A percentile compares a stretch with the other conserved stretches of the same genome.
These are phyloP conservation scores for Procavia capensis DNA, from an alignment of 2,113 vertebrate species.

Conservation along the genomic window DNA sequence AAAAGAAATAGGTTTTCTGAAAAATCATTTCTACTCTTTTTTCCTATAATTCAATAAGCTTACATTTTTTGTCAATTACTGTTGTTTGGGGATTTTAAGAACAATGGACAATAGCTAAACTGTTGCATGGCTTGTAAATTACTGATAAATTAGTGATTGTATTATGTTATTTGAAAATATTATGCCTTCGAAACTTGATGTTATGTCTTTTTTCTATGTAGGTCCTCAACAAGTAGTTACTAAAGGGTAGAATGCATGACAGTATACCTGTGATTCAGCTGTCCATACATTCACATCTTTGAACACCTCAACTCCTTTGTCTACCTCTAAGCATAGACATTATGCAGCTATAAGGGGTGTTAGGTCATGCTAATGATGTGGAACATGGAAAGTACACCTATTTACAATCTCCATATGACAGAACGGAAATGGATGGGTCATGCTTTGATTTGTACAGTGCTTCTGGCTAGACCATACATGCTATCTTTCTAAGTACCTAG, in stretches of 20 bases:
- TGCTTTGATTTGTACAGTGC: conserved; percentile 30
- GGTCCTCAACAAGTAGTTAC: neutral
- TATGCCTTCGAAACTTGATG: neutral
- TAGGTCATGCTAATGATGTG: neutral
- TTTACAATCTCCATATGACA: conserved; percentile 37
- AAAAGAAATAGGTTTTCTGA: neutral
- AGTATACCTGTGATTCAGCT: neutral
- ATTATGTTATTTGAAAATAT: neutral
- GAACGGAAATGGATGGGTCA: conserved; percentile 7
- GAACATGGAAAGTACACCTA: neutral
- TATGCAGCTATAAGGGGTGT: neutral
- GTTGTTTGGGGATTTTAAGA: neutral
- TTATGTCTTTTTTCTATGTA: neutral
- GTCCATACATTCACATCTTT: neutral
- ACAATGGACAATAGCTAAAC: neutral
- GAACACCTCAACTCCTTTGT: neutral
- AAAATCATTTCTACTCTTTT: conserved; percentile 5
- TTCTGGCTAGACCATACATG: neutral
- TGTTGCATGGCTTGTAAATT: neutral
- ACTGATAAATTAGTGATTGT: neutral
- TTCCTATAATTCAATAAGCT: neutral
- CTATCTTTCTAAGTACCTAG: conserved; percentile 24
- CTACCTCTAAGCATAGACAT: neutral
- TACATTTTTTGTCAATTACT: neutral
- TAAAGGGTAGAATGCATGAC: neutral